Evolutionary conservation across 2,888 invertebrate species (phyloP), one percentile per base, ranked within the genome.

Genomic region (Drosophila anceps): DNA sequence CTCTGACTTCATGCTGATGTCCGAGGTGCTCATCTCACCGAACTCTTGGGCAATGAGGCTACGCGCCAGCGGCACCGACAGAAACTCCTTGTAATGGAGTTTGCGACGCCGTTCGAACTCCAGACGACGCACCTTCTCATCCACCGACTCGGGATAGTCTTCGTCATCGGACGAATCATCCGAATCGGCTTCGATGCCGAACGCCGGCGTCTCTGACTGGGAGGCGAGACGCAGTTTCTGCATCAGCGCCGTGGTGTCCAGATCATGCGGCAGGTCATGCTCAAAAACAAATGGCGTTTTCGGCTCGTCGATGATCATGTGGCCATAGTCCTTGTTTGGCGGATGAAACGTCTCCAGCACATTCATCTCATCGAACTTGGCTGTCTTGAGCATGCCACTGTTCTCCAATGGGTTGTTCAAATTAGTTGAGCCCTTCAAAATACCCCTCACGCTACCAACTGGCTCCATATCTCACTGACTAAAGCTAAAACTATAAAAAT

Each of bases 311-410:
- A 97, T 96, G 93, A 99, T 98, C 98, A 99, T 99, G 91, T 98
- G 98, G 10, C 99, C 99, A 93, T 99, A 99, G 93, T 99, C 99
- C 94, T 99, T 99, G 92, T 98, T 98, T 7, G 96, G 95, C 33
- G 99, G 99, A 94, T 99, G 99, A 88, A 98, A 96, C 0, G 99
- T 99, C 76, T 98, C 98, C 88, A 99, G 95, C 79, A 99, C 99
- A 94, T 99, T 99, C 96, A 98, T 97, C 94, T 99, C 99, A 93
- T 99, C 99, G 94, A 98, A 98, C 94, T 98, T 97, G 90, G 98
- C 95, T 8, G 59, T 53, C 64, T 84, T 81, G 1, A 29, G 1
- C 6, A 7, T 24, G 1, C 5, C 12, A 1, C 29, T 48, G 15
- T 29, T 48, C 29, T 4, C 4, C 46, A 46, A 0, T 1, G 9